Conservation (phyloP, 2,888 invertebrate species). For the Ganaspis brasiliensis region DNA sequence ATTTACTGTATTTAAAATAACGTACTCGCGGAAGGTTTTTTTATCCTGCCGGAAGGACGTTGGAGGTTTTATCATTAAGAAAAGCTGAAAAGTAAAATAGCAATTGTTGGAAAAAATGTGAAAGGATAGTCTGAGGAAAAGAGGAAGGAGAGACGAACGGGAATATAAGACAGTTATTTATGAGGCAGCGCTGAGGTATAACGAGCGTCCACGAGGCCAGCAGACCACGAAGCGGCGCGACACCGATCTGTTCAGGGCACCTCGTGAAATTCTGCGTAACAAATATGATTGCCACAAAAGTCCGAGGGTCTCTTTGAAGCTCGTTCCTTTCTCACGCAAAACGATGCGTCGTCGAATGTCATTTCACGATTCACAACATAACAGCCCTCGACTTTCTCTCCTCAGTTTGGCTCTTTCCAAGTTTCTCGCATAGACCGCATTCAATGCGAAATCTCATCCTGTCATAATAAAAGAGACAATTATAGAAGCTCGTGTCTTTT, state of each 20-base stretch:
- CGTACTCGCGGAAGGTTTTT: too few relatives aligned
- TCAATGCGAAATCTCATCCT: slow-evolving; percentile 32
- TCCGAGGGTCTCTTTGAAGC: slow-evolving; percentile 42
- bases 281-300: slow-evolving; percentile 66
- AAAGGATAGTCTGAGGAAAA: slow-evolving; percentile 44
- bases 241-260: slow-evolving; percentile 72
- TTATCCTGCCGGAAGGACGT: too few relatives aligned
- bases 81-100: slow-evolving; percentile 59
- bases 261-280: slow-evolving; percentile 75
- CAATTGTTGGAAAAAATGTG: slow-evolving; percentile 57
- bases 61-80: too few relatives aligned
- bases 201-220: slow-evolving; percentile 74
- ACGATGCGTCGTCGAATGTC: slow-evolving; percentile 32
- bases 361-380: slow-evolving; percentile 28
- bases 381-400: background rate
- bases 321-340: slow-evolving; percentile 65
- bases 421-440: slow-evolving; percentile 36
- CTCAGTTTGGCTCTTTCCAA: background rate
- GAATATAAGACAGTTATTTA: slow-evolving; percentile 73
- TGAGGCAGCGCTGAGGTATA: slow-evolving; percentile 75
- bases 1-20: background rate
- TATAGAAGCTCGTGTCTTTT: slow-evolving; percentile 31
- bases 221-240: slow-evolving; percentile 73
- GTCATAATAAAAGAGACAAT: slow-evolving; percentile 25
- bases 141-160: slow-evolving; percentile 52